These are phyloP conservation scores for Conger conger DNA, from an alignment of 2,113 vertebrate species.

Conservation along the genomic window DNA sequence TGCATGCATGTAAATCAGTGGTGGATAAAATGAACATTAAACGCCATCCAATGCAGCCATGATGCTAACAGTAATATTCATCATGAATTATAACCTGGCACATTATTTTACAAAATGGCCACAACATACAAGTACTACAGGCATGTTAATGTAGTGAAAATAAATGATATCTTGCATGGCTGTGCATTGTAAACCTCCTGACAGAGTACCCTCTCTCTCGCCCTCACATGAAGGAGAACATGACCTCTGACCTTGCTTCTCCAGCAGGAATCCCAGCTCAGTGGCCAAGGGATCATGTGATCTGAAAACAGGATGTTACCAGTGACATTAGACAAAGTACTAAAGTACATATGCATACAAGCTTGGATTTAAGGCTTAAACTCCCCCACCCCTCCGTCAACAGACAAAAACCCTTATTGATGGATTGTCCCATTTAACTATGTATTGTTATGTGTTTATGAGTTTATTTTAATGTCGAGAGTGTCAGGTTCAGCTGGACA, in stretches of 20 bases:
- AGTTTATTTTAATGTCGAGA: too few relatives aligned
- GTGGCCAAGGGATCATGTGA: neutral
- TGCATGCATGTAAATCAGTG: neutral
- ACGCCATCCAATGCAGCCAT: neutral
- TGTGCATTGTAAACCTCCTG: neutral
- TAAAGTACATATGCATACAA: neutral
- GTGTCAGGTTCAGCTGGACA: neutral
- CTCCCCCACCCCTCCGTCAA: neutral
- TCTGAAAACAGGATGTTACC: constrained; percentile 6
- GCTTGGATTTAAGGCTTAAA: too few relatives aligned
- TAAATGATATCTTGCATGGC: neutral
- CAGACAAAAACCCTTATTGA: neutral
- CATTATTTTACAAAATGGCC: neutral
- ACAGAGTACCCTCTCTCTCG: neutral
- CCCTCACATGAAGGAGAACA: neutral
- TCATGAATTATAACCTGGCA: neutral
- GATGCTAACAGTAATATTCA: neutral
- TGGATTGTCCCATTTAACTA: neutral
- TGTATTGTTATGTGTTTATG: too few relatives aligned
- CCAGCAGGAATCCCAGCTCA: neutral
- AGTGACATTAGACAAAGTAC: neutral
- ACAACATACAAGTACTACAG: neutral
- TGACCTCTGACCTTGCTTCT: neutral
- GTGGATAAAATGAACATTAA: neutral
- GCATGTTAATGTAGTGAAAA: neutral